Evolutionary conservation across 2,888 invertebrate species (phyloP), one percentile per base, ranked within the genome.

Genomic region (Eudemis profundana): DNA sequence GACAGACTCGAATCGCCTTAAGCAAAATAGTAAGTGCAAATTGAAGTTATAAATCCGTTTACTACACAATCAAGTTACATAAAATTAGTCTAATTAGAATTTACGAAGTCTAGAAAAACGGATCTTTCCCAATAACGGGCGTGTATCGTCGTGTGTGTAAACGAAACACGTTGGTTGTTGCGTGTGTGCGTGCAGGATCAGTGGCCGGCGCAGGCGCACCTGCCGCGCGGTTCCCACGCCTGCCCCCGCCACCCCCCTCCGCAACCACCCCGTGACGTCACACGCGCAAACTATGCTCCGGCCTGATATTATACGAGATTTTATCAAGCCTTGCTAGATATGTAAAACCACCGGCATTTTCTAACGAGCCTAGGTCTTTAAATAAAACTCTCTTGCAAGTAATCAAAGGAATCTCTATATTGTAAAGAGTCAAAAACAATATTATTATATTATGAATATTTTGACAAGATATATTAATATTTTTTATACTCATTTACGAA

Each of bases 151-250:
- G 70, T 73, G 68, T 74, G 72, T 71, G 75, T 76, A 72, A 70
- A 68, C 54, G 69, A 75, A 67, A 51, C 60, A 51, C 36, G 60
- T 51, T 61, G 47, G 69, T 44, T 63, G 69, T 40, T 65, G 73
- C 72, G 85, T 86, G 85, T 82, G 84, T 73, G 85, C 78, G 89
- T 86, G 85, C 87, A 91, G 92, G 91, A 91, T 90, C 92, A 91
- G 89, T 92, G 91, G 89, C 90, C 91, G 86, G 85, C 86, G 84
- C 85, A 83, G 85, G 90, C 90, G 90, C 91, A 90, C 92, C 91
- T 91, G 92, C 90, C 90, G 90, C 87, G 78, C 71, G 78, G 89
- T 91, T 91, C 91, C 90, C 92, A 91, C 92, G 92, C 82, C 84
- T 81, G 83, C 76, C 84, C 74, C 75, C 75, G 29, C 79, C 79